Conservation (phyloP, 2,113 vertebrate species). For the Proteles cristata region DNA sequence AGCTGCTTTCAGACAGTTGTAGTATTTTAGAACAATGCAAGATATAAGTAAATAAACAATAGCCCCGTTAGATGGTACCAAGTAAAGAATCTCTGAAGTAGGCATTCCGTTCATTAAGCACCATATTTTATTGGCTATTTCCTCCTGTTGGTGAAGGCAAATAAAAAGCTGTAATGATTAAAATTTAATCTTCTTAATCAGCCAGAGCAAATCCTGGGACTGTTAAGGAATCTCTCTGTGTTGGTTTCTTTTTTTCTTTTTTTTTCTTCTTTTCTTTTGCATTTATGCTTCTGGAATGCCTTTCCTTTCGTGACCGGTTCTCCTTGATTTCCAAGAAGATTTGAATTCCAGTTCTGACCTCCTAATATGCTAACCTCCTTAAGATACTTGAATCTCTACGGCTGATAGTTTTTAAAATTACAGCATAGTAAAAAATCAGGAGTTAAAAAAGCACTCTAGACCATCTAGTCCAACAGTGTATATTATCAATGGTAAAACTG, state of each 20-base stretch:
- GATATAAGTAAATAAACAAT: neutral
- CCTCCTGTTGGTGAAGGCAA: slow-evolving; percentile 24
- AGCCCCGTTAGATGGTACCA: neutral
- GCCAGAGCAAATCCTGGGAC: neutral
- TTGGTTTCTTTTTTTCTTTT: neutral
- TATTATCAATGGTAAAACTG: neutral
- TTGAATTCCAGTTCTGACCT: slow-evolving; percentile 20
- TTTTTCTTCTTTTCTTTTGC: neutral
- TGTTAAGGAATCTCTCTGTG: neutral
- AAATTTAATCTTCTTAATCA: slow-evolving; percentile 30
- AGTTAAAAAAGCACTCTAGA: neutral
- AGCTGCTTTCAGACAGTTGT: neutral
- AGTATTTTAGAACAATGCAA: neutral
- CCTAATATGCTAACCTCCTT: slow-evolving; percentile 11
- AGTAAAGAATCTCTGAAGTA: neutral
- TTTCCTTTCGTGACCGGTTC: slow-evolving; percentile 44
- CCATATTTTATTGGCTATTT: neutral
- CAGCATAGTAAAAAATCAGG: slow-evolving; percentile 10
- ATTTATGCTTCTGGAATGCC: slow-evolving; percentile 31
- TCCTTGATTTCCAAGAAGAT: slow-evolving; percentile 38
- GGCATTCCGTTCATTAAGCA: neutral
- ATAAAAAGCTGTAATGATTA: slow-evolving; percentile 16
- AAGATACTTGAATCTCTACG: neutral
- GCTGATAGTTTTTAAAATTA: slow-evolving; percentile 7
- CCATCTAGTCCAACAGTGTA: neutral